phyloP scores from a whole-genome alignment of 2,888 invertebrate genomes.

The Campoletis raptor region DNA sequence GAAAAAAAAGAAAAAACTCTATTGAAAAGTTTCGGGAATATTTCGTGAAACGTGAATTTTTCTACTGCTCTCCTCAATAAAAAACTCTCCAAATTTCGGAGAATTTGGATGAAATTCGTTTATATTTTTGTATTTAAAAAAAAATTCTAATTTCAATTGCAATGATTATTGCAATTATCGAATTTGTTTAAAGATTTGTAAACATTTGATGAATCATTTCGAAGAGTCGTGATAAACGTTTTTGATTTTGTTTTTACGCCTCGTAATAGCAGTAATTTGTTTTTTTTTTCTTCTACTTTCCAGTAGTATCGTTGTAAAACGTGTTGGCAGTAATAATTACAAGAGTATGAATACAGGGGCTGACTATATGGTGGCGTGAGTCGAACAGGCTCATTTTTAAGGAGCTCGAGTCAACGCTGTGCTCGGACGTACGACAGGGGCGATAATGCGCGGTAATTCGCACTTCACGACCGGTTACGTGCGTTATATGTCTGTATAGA shows the following conservation, averaged over 20 bases:
- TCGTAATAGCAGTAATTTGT: neutral
- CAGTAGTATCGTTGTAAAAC: constrained; percentile 6
- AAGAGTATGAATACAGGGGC: neutral
- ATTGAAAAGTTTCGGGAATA: too few species aligned
- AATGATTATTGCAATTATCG: neutral
- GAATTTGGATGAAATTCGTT: neutral
- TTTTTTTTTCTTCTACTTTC: neutral
- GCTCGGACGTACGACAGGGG: constrained; percentile 73
- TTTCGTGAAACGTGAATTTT: too few species aligned
- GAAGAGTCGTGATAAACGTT: neutral
- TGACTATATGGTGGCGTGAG: constrained; percentile 22
- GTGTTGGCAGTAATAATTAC: constrained; percentile 36
- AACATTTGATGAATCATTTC: neutral
- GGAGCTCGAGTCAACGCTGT: constrained; percentile 68
- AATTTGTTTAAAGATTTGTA: neutral
- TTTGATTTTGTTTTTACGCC: neutral
- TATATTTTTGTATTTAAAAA: neutral
- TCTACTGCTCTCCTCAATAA: too few species aligned
- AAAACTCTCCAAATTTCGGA: neutral
- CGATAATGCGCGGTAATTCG: constrained; percentile 83
- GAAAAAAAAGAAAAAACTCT: too few species aligned
- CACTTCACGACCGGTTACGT: constrained; percentile 76
- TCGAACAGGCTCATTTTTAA: constrained; percentile 61
- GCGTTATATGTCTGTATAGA: constrained; percentile 45
- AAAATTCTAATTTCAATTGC: neutral